Evolutionary conservation across 2,888 invertebrate species (phyloP).

Genomic region (Nemoura dubitans): DNA sequence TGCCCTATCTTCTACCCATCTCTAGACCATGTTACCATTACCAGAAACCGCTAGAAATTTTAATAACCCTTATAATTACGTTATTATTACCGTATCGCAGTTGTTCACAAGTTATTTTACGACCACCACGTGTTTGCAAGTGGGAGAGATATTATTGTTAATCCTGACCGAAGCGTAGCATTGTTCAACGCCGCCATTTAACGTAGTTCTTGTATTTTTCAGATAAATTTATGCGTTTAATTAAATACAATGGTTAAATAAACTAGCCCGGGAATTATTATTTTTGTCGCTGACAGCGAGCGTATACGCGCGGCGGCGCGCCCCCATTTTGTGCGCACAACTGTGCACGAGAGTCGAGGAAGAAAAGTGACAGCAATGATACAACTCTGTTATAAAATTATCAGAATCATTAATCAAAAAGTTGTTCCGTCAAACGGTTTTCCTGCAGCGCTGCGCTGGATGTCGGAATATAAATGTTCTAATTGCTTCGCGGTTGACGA

Average conservation of each 20-base stretch:
- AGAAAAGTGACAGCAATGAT: neutral
- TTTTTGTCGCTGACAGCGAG: neutral
- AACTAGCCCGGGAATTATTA: neutral
- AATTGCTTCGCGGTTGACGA: neutral
- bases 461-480: neutral
- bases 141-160: slow-evolving; percentile 15
- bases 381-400: slow-evolving; percentile 7
- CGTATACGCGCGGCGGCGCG: neutral
- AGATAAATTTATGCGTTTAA: slow-evolving; percentile 32
- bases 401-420: neutral
- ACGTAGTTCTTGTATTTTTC: slow-evolving; percentile 32
- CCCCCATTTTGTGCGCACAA: neutral
- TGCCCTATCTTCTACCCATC: neutral
- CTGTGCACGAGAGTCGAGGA: neutral
- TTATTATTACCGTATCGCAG: slow-evolving; percentile 29
- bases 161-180: neutral
- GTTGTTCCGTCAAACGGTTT: neutral
- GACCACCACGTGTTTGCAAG: slow-evolving; percentile 22
- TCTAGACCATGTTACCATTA: neutral
- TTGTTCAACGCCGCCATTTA: neutral
- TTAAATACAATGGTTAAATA: slow-evolving; percentile 36
- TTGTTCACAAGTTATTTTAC: slow-evolving; percentile 38
- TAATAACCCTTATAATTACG: slow-evolving; percentile 38
- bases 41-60: slow-evolving; percentile 30
- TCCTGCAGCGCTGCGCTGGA: neutral